Base-by-base conservation (phyloP, 2,113 vertebrate species). In the Theristicus caerulescens region DNA sequence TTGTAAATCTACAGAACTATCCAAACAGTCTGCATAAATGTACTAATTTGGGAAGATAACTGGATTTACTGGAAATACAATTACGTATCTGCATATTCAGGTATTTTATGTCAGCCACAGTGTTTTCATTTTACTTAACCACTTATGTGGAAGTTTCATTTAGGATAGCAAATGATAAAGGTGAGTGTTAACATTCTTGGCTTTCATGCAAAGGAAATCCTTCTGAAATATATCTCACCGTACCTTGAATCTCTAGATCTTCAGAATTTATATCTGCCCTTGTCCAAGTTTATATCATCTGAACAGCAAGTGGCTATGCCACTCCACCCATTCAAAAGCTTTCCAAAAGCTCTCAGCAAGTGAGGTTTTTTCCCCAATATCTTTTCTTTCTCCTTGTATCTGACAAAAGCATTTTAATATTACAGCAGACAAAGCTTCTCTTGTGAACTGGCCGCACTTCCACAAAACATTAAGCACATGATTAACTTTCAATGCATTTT, bases 41-140 rank as follows among this genome's bases (percentile, higher is more conserved):
- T 87, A 95, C 90, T 96, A 92, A 93, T 76, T 82, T 79, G 20
- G 42, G 61, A 66, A 88, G 49, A 84, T 95, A 94, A 96, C 82
- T 93, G 3, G 66, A 74, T 94, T 95, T 86, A 78, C 94, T 93
- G 82, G 71, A 96, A 96, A 87, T 89, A 89, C 24, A 90, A 91
- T 89, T 90, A 88, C 47, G 9, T 36, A 76, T 84, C 59, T 93
- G 57, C 74, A 88, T 94, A 92, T 95, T 95, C 76, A 79, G 73
- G 46, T 85, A 88, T 69, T 94, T 93, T 95, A 73, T 93, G 47
- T 83, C 38, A 91, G 24, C 58, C 15, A 2, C 22, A 34, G 22
- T 70, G 38, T 83, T 92, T 96, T 87, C n/a, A 73, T 88, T 90
- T 86, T 76, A 80, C 18, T 77, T 78, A 82, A 66, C 27, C 3